Conservation (phyloP, 1,140 invertebrate species). For the Cydia splendana region DNA sequence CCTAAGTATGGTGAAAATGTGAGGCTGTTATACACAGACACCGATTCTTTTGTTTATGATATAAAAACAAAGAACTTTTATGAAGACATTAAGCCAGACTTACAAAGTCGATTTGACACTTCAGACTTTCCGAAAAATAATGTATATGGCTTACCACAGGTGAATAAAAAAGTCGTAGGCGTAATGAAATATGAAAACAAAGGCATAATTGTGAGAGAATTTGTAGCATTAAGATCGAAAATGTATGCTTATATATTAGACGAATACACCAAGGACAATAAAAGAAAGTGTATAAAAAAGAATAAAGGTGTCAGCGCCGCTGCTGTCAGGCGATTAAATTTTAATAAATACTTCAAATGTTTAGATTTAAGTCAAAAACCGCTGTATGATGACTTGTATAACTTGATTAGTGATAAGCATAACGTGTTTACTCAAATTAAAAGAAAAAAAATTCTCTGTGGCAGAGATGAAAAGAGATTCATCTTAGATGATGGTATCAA, state of each 20-base stretch:
- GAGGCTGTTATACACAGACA: slow-evolving; percentile 39
- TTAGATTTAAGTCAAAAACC: background rate
- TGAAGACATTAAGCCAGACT: slow-evolving; percentile 36
- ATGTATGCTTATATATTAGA: slow-evolving; percentile 33
- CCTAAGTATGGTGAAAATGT: slow-evolving; percentile 26
- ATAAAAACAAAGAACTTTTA: slow-evolving; percentile 39
- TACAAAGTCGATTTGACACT: slow-evolving; percentile 37
- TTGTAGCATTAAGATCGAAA: slow-evolving; percentile 40
- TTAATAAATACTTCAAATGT: background rate
- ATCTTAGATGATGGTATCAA: slow-evolving; percentile 35
- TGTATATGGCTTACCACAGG: slow-evolving; percentile 32
- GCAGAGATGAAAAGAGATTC: slow-evolving; percentile 39
- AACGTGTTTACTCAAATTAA: slow-evolving; percentile 45
- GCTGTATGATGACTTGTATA: background rate
- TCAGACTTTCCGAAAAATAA: slow-evolving; percentile 35
- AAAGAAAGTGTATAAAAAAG: slow-evolving; percentile 37
- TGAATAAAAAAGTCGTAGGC: slow-evolving; percentile 36
- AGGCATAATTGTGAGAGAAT: slow-evolving; percentile 36
- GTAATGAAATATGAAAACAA: slow-evolving; percentile 39
- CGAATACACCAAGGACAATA: background rate
- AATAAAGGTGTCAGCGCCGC: slow-evolving; percentile 43
- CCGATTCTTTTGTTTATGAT: slow-evolving; percentile 40
- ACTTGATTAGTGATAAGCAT: background rate
- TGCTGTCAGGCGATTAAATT: slow-evolving; percentile 35
- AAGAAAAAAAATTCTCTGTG: slow-evolving; percentile 42